Evolutionary conservation across 2,113 vertebrate genomes (phyloP).

Genomic region (Loxodonta africana): DNA sequence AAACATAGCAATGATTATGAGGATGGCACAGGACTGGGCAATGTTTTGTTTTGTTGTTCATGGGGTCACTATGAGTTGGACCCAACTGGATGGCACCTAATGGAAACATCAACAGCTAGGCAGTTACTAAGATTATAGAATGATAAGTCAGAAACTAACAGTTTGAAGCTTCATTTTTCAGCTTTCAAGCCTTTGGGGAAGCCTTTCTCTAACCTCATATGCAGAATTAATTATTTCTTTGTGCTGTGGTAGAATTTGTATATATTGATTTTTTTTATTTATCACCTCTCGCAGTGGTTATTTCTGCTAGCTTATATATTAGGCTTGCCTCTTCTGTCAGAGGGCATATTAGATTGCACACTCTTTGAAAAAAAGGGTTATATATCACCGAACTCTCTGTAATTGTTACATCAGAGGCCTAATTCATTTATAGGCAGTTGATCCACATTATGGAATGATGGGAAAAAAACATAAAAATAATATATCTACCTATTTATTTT

Average conservation of each 20-base stretch:
- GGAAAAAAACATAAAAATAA: neutral
- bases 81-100: too few relatives aligned
- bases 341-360: neutral
- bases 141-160: neutral
- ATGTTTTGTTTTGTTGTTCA: too few relatives aligned
- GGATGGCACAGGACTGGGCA: too few relatives aligned
- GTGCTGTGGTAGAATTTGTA: neutral
- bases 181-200: neutral
- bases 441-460: neutral
- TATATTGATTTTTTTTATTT: neutral
- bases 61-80: too few relatives aligned
- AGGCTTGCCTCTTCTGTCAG: neutral
- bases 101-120: too few relatives aligned
- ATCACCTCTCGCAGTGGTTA: neutral
- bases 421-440: neutral
- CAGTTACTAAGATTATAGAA: neutral
- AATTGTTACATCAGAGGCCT: neutral
- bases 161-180: neutral
- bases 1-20: neutral
- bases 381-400: neutral
- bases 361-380: neutral
- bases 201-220: accelerated
- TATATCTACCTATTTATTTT: neutral
- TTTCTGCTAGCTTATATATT: neutral
- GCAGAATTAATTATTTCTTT: neutral